Conservation (phyloP, 2,888 invertebrate species). For the Lomographa bimaculata region DNA sequence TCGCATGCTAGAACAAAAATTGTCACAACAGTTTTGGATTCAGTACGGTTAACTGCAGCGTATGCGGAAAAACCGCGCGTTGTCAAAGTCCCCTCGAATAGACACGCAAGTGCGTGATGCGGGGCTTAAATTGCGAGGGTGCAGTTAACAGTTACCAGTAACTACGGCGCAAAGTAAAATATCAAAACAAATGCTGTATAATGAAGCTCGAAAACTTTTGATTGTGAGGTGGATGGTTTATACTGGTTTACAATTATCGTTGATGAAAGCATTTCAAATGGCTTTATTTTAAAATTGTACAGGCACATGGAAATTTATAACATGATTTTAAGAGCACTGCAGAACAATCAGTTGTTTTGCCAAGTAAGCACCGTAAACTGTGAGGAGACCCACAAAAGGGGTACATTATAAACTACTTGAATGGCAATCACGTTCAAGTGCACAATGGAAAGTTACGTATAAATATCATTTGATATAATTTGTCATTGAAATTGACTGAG, state of each 20-base stretch:
- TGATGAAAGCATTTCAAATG: conserved; percentile 19
- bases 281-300: too few species aligned
- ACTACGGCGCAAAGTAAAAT: conserved; percentile 32
- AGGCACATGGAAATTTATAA: too few species aligned
- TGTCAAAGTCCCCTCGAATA: conserved; percentile 28
- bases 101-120: conserved; percentile 36
- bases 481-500: too few species aligned
- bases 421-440: too few species aligned
- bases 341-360: too few species aligned
- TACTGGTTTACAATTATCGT: conserved; percentile 22
- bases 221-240: conserved; percentile 15
- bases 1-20: conserved; percentile 7
- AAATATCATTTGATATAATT: too few species aligned
- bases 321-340: too few species aligned
- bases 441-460: too few species aligned
- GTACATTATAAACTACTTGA: too few species aligned
- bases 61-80: conserved; percentile 25
- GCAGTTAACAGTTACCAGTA: conserved; percentile 32
- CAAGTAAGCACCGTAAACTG: too few species aligned
- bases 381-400: too few species aligned
- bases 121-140: conserved; percentile 33
- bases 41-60: conserved; percentile 44
- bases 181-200: conserved; percentile 34
- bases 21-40: conserved; percentile 11
- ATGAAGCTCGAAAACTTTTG: conserved; percentile 26